Evolutionary conservation across 2,113 vertebrate species (phyloP).

Genomic region (Lepus timidus): DNA sequence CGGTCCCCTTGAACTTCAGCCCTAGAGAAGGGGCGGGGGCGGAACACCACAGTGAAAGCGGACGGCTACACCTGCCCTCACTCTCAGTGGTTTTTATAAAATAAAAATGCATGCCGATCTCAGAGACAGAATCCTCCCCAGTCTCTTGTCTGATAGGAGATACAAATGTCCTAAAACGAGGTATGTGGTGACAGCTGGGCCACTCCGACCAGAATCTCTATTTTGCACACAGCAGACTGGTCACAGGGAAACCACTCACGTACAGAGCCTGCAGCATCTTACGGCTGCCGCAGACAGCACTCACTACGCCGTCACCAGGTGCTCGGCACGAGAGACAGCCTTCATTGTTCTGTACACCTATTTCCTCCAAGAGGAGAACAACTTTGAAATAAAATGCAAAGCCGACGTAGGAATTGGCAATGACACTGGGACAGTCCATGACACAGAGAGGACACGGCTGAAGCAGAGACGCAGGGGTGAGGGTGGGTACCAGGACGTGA

Average conservation of each 20-base stretch:
- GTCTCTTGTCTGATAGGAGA: neutral
- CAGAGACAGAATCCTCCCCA: neutral
- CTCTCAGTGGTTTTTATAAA: neutral
- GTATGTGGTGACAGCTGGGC: neutral
- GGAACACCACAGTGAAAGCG: neutral
- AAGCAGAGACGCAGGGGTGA: constrained; percentile 76
- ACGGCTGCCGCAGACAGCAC: neutral
- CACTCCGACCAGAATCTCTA: neutral
- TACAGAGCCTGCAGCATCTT: neutral
- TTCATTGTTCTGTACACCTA: constrained; percentile 80
- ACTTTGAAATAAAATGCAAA: constrained; percentile 82
- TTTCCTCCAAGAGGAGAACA: constrained; percentile 85
- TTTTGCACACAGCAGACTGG: too few species aligned
- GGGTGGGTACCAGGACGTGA: constrained; percentile 63
- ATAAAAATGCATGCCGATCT: neutral
- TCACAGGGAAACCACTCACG: neutral
- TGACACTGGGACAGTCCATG: constrained; percentile 75
- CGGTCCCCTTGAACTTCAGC: neutral
- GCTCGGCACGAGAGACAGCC: constrained; percentile 78
- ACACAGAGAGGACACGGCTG: constrained; percentile 77
- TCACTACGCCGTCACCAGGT: constrained; percentile 44
- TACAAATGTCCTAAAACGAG: neutral
- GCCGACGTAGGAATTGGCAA: constrained; percentile 75
- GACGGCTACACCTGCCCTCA: neutral
- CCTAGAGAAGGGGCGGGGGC: neutral